Conservation (phyloP, 1,140 invertebrate species). For the Bombus pyrosoma region DNA sequence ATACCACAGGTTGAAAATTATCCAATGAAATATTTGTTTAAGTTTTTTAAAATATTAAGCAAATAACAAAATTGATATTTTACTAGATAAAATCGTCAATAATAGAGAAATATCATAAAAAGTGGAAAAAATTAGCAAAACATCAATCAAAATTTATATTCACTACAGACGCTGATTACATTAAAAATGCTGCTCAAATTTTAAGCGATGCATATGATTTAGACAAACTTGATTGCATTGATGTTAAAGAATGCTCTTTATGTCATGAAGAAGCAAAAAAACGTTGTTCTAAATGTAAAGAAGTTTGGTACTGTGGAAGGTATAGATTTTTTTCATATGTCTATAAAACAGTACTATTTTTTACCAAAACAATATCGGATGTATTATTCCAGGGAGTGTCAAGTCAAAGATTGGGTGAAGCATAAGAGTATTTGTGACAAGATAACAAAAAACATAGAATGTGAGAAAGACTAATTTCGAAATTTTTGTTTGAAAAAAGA, state of each 20-base stretch:
- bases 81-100: conserved; percentile 82
- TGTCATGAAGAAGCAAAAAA: conserved; percentile 79
- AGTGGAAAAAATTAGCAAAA: conserved; percentile 85
- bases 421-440: conserved; percentile 77
- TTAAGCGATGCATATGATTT: conserved; percentile 81
- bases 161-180: conserved; percentile 80
- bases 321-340: conserved; percentile 54
- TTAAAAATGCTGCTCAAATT: conserved; percentile 82
- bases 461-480: conserved; percentile 19
- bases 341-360: conserved; percentile 13
- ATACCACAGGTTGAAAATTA: conserved; percentile 79
- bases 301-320: conserved; percentile 83
- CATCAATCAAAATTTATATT: conserved; percentile 83
- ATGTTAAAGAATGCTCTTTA: conserved; percentile 75
- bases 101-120: conserved; percentile 79
- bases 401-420: conserved; percentile 80
- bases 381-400: conserved; percentile 78
- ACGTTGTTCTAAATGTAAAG: conserved; percentile 82
- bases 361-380: neutral
- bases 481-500: neutral
- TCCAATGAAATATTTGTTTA: conserved; percentile 9
- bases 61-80: conserved; percentile 4
- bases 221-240: conserved; percentile 78
- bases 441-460: conserved; percentile 59
- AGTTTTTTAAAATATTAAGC: neutral